Evolutionary conservation across 2,888 invertebrate genomes (phyloP).

Genomic region (Ferrisia virgata): DNA sequence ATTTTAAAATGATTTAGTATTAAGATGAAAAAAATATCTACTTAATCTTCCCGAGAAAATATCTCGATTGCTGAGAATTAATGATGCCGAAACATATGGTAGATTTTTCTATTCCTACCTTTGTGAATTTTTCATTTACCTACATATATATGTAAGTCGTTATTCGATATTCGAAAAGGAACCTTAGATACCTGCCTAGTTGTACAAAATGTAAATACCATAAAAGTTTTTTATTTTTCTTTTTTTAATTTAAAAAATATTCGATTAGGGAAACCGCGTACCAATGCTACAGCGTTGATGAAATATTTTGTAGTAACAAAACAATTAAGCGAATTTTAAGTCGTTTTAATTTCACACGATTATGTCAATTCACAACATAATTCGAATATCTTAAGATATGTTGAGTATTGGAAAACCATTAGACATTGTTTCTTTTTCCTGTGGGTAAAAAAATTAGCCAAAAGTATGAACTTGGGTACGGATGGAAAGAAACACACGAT

Average conservation of each 20-base stretch:
- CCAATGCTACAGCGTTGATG: neutral
- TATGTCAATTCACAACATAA: neutral
- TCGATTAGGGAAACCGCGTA: neutral
- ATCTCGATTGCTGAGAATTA: neutral
- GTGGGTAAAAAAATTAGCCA: too few relatives aligned
- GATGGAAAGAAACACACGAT: too few relatives aligned
- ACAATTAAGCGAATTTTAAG: neutral
- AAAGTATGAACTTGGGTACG: too few relatives aligned
- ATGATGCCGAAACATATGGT: neutral
- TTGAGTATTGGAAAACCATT: neutral
- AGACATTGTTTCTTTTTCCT: too few relatives aligned
- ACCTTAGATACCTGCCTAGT: neutral
- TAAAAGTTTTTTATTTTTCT: too few relatives aligned
- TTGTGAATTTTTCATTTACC: neutral
- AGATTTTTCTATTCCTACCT: neutral
- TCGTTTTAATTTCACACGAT: neutral
- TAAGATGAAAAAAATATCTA: neutral
- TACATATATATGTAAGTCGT: too few relatives aligned
- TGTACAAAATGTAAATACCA: neutral
- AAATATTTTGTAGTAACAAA: neutral
- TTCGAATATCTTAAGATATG: neutral
- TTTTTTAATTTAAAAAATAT: too few relatives aligned
- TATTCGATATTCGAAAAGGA: neutral
- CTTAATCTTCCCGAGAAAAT: neutral
- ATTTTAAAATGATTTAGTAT: slow-evolving; percentile 10